Base-by-base conservation (phyloP, 1,140 invertebrate species). In the Psix sp. region DNA sequence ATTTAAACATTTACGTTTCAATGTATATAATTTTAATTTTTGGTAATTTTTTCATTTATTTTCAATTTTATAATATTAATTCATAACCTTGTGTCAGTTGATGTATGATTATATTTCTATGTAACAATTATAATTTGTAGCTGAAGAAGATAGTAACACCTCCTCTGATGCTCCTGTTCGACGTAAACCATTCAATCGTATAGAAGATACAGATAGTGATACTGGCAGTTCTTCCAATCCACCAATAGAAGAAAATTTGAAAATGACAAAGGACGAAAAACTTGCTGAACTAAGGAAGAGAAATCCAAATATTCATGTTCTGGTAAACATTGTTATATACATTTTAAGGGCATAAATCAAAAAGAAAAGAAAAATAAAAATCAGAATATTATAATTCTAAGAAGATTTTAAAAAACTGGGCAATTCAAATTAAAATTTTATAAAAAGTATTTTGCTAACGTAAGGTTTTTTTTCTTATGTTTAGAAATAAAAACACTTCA, bases 131-230 rank as follows among this genome's bases (percentile, higher is more conserved):
- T 13, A 49, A 49, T 24, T 70, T 60, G 3, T 11, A 76, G 73
- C 73, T 48, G 73, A 75, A 26, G 73, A 76, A 18, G 73, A 76
- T 52, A 18, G 65, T 60, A 38, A 57, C 42, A 54, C 62, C 24
- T 65, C 62, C n/a, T 42, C 82, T 10, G 82, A 86, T 6, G 49
- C 77, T 16, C 80, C 75, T 16, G 52, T 77, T 3, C 62, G 83
- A 10, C 79, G 85, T 3, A 87, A 83, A 46, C 0, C 57, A 15
- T 74, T 85, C 4, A 83, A 86, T 59, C 76, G 84, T 3, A 86
- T 87, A 38, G 84, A 80, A 56, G 85, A 86, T 16, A 86, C 83
- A 35, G 86, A 87, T 11, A 85, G 83, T 33, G 85, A 86, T 57
- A 67, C 56, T 24, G 77, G 77, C n/a, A 77, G 59, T 68, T 46